Evolutionary conservation across 2,888 invertebrate genomes (phyloP).

Genomic region (Drosophila merina): DNA sequence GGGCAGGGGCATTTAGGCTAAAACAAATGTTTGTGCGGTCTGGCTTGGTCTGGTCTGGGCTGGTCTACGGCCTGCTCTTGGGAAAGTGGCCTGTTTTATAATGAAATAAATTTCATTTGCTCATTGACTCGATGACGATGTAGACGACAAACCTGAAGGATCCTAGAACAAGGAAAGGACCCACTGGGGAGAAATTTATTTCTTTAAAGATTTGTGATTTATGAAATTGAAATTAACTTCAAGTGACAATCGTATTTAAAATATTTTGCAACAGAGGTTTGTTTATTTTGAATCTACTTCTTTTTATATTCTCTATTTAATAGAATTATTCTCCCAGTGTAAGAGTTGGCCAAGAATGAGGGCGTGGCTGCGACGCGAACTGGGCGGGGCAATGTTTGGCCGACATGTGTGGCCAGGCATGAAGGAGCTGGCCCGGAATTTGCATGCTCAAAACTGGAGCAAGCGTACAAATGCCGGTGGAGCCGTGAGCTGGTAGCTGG

Average conservation of each 20-base stretch:
- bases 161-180: constrained; percentile 30
- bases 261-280: no score
- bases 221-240: no score
- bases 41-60: constrained; percentile 18
- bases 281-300: no score
- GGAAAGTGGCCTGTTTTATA: constrained; percentile 59
- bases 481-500: background rate
- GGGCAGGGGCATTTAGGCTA: constrained; percentile 50
- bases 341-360: background rate
- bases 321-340: constrained; percentile 5
- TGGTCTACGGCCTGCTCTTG: constrained; percentile 24
- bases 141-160: constrained; percentile 48
- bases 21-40: constrained; percentile 73
- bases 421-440: constrained; percentile 73
- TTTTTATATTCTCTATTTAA: background rate
- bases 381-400: constrained; percentile 44
- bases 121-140: constrained; percentile 72
- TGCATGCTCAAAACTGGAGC: constrained; percentile 64
- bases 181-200: background rate
- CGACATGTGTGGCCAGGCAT: constrained; percentile 76
- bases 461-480: constrained; percentile 39
- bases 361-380: constrained; percentile 4
- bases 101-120: constrained; percentile 78
- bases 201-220: background rate
- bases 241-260: no score